Percentiles rank a stretch among this genome's conserved stretches.
Conservation (phyloP, 2,113 vertebrate genomes). For the Trinectes maculatus region DNA sequence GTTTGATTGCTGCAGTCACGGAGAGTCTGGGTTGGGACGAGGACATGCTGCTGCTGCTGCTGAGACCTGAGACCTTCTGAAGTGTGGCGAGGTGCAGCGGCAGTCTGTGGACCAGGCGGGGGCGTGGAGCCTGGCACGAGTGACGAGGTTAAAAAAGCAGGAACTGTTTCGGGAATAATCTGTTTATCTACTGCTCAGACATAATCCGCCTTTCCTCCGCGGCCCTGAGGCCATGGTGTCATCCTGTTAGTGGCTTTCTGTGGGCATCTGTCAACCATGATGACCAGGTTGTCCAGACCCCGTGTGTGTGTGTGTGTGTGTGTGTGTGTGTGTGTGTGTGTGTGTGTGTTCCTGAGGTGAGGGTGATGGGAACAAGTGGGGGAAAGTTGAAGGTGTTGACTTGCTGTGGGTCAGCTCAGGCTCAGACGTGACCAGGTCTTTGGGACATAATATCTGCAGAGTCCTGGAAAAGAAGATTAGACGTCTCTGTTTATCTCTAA, state of each 20-base stretch:
- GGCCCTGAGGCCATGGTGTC: conserved; percentile 81
- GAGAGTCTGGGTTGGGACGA: too few species aligned
- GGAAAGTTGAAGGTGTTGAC: conserved; percentile 46
- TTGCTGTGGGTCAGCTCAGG: conserved; percentile 43
- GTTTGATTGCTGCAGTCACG: too few species aligned
- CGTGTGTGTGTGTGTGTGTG: too few species aligned
- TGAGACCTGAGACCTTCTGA: too few species aligned
- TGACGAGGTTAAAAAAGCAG: conserved; percentile 84
- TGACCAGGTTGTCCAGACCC: conserved; percentile 18
- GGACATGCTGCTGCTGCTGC: too few species aligned
- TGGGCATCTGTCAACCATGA: conserved; percentile 83
- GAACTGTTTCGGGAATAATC: conserved; percentile 90
- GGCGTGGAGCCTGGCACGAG: conserved; percentile 74
- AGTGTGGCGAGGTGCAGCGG: too few species aligned
- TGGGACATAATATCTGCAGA: conserved; percentile 16
- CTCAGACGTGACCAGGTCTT: conserved; percentile 48
- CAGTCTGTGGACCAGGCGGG: too few species aligned
- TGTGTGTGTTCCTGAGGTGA: too few species aligned
- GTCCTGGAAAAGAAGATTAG: conserved; percentile 57
- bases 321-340: too few species aligned
- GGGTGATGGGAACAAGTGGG: conserved; percentile 27
- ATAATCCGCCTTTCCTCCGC: conserved; percentile 91
- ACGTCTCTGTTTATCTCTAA: conserved; percentile 64
- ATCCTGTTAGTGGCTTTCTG: conserved; percentile 93
- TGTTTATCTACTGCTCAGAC: conserved; percentile 91